Conservation (phyloP, 2,888 invertebrate genomes). For the Dorcus hopei region DNA sequence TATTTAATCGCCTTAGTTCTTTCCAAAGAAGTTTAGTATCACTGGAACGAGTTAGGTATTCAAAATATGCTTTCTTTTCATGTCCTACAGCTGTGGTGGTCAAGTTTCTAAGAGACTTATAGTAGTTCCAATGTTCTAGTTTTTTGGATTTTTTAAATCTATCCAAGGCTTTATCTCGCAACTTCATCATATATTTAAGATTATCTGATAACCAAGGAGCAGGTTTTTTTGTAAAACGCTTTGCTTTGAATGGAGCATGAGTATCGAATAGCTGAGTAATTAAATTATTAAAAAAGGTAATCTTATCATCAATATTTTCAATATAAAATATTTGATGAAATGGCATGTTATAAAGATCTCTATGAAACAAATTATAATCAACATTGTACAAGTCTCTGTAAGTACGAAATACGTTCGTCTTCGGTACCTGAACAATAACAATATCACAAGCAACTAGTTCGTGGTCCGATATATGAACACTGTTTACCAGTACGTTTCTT, state of each 20-base stretch:
- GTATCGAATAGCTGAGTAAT: background rate
- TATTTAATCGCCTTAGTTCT: no score
- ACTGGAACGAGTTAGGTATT: no score
- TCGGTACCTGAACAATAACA: background rate
- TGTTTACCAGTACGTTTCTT: no score
- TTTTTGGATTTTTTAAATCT: background rate
- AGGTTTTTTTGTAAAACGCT: background rate
- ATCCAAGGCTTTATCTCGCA: background rate
- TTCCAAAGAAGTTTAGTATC: no score
- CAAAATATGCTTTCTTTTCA: no score
- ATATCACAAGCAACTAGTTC: background rate
- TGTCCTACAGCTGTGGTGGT: no score
- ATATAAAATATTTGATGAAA: background rate
- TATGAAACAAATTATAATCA: background rate
- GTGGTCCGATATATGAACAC: background rate
- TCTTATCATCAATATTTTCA: background rate
- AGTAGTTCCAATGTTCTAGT: no score
- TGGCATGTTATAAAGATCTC: background rate
- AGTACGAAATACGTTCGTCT: background rate
- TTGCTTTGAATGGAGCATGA: background rate
- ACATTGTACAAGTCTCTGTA: no score
- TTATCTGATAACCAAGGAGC: background rate
- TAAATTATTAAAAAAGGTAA: background rate
- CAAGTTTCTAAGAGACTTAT: no score
- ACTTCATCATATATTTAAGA: background rate